phyloP scores from a whole-genome alignment of 1,140 invertebrate genomes.

The Laupala kohalensis region DNA sequence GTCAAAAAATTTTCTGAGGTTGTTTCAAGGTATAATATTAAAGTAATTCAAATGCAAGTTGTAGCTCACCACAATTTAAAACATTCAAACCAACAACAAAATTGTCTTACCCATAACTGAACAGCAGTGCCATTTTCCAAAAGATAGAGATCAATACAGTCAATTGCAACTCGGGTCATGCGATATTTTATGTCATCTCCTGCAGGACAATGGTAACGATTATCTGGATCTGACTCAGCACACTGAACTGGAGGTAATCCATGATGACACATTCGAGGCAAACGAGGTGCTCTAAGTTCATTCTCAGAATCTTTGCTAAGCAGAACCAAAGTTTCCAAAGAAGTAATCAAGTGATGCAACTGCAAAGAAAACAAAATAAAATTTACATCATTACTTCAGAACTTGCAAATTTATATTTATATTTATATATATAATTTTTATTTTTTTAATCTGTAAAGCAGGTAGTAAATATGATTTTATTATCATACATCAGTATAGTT shows the following conservation, averaged over 20 bases:
- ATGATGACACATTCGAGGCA: conserved; percentile 74
- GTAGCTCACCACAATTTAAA: neutral
- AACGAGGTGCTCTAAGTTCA: conserved; percentile 59
- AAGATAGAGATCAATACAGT: conserved; percentile 81
- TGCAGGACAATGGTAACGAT: conserved; percentile 53
- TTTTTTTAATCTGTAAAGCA: too few relatives aligned
- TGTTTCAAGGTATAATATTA: neutral
- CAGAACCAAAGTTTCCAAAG: conserved; percentile 78
- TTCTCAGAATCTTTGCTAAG: conserved; percentile 83
- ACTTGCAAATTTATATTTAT: neutral
- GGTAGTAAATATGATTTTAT: too few relatives aligned
- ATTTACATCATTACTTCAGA: neutral
- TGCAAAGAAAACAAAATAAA: conserved; percentile 20
- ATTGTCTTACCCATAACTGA: conserved; percentile 56
- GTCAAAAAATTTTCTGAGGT: neutral
- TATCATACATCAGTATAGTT: too few relatives aligned
- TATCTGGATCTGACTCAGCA: conserved; percentile 51
- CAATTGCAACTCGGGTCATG: conserved; percentile 81
- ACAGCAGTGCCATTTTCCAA: conserved; percentile 78
- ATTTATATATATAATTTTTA: neutral
- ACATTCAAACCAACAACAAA: neutral
- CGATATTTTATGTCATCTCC: conserved; percentile 89
- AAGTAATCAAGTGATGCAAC: conserved; percentile 72
- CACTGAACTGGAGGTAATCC: conserved; percentile 64
- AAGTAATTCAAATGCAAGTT: neutral